Percentiles rank a stretch among this genome's conserved stretches.
Evolutionary conservation across 2,797 vertebrate species (phyloP).

Genomic region (Lutjanus campechanus): DNA sequence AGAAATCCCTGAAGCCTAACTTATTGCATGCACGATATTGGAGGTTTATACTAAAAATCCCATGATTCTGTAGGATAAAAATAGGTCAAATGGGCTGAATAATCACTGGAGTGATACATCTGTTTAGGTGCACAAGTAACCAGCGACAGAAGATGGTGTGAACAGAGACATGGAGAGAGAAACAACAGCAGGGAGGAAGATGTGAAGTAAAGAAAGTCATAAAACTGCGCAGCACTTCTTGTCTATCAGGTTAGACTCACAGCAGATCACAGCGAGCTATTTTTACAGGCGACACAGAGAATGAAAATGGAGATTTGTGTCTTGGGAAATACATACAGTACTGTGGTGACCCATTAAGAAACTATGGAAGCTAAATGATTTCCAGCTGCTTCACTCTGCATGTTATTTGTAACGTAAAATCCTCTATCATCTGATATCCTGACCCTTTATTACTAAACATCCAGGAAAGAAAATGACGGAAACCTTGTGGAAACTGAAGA

Average conservation of each 20-base stretch:
- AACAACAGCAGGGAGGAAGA: neutral
- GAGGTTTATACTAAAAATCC: too few relatives aligned
- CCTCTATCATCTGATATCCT: neutral
- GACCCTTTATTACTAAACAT: neutral
- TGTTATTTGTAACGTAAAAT: constrained; percentile 2
- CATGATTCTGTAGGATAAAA: neutral
- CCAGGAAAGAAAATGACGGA: neutral
- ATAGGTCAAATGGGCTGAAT: neutral
- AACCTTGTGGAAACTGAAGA: too few relatives aligned
- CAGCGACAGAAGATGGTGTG: neutral
- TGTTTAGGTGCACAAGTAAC: neutral
- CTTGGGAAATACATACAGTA: constrained; percentile 55
- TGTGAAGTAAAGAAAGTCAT: neutral
- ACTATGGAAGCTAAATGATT: constrained; percentile 17
- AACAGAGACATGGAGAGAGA: too few relatives aligned
- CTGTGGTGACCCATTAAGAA: constrained; percentile 57
- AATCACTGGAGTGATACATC: neutral
- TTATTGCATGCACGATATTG: too few relatives aligned
- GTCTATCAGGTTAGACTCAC: neutral
- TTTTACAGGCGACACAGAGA: constrained; percentile 58
- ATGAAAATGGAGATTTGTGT: constrained; percentile 42
- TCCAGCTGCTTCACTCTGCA: constrained; percentile 1
- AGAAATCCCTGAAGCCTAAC: too few relatives aligned
- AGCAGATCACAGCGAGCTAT: constrained; percentile 56
- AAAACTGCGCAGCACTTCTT: neutral